phyloP scores from a whole-genome alignment of 2,888 invertebrate genomes.

The Andrena haemorrhoa region DNA sequence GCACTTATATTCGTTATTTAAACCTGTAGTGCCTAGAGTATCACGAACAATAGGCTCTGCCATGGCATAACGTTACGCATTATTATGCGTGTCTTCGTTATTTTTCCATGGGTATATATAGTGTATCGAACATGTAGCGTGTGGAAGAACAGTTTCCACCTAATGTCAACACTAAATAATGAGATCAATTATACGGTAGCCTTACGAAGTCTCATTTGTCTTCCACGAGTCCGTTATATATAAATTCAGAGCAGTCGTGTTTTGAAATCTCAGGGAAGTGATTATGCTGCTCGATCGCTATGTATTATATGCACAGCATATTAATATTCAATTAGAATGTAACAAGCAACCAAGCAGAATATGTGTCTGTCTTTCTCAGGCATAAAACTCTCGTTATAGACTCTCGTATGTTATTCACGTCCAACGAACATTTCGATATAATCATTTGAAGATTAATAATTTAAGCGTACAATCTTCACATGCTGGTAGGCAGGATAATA shows the following conservation, averaged over 20 bases:
- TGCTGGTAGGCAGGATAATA: not conserved
- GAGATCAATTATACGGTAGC: slow-evolving; percentile 6
- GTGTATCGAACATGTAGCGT: slow-evolving; percentile 11
- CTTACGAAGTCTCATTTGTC: not conserved
- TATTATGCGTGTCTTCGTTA: not conserved
- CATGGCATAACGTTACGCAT: slow-evolving; percentile 8
- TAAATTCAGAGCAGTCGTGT: slow-evolving; percentile 7
- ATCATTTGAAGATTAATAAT: not conserved
- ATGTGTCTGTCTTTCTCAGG: slow-evolving; percentile 1
- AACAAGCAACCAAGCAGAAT: slow-evolving; percentile 24
- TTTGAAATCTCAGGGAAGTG: slow-evolving; percentile 6
- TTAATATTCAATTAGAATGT: slow-evolving; percentile 17
- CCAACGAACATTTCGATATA: slow-evolving; percentile 20
- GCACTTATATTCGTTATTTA: slow-evolving; percentile 23
- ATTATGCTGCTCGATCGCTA: not conserved
- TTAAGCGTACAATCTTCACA: not conserved
- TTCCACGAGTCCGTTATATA: not conserved
- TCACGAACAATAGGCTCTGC: not conserved
- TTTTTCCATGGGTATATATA: too few relatives aligned
- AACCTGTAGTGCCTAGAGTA: not conserved
- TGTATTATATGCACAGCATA: not conserved
- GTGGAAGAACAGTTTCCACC: slow-evolving; percentile 40
- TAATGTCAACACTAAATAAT: not conserved
- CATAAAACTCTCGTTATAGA: slow-evolving; percentile 14
- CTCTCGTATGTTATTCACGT: not conserved